Evolutionary conservation across 2,888 invertebrate species (phyloP).

Genomic region (Pammene fasciana): DNA sequence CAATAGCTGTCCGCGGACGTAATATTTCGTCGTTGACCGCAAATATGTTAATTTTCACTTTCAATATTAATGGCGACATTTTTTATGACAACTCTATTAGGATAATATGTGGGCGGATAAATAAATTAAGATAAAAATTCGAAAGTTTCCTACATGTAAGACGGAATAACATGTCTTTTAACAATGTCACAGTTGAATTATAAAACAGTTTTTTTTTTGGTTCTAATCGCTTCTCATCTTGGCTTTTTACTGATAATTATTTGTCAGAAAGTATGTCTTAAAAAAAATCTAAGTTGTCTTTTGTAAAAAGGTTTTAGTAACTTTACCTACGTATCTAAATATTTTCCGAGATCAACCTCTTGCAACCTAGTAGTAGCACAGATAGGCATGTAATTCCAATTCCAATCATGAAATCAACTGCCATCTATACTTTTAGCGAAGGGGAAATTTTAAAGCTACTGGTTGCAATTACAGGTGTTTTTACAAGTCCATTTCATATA

Average conservation of each 20-base stretch:
- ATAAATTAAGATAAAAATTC: background rate
- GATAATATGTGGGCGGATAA: background rate
- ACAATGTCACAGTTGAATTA: background rate
- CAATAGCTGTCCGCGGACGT: conserved; percentile 12
- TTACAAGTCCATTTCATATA: background rate
- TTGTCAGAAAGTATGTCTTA: too few species aligned
- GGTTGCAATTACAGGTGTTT: background rate
- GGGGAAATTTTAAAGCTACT: background rate
- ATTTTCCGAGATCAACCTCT: too few species aligned
- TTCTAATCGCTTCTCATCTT: background rate
- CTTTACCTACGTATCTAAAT: too few species aligned
- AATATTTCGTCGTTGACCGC: conserved; percentile 18
- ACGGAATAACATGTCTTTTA: background rate
- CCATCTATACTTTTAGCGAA: too few species aligned
- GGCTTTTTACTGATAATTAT: background rate
- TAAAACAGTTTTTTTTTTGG: background rate
- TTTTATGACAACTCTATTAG: conserved; percentile 21
- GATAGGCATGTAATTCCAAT: too few species aligned
- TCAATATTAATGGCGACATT: conserved; percentile 16
- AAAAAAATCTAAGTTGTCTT: too few species aligned
- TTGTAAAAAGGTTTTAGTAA: too few species aligned
- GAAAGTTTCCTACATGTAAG: background rate
- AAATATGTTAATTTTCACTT: conserved; percentile 28
- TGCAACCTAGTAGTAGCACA: too few species aligned
- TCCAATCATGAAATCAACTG: too few species aligned